Base-by-base conservation (phyloP, 2,888 invertebrate species). In the Hemicrepidius hirtus region DNA sequence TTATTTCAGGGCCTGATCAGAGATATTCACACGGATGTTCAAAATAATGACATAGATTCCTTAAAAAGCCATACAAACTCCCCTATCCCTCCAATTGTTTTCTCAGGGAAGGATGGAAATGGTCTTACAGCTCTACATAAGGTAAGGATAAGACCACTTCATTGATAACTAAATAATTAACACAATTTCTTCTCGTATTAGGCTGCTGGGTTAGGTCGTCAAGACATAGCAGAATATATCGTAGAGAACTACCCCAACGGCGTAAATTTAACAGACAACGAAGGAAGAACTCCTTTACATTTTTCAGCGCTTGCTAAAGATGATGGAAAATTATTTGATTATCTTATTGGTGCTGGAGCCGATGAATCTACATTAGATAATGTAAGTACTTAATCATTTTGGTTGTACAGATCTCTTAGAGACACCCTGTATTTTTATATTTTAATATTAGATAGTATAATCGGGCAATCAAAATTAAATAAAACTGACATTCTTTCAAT, bases 101-200 rank as follows among this genome's bases (percentile, higher is more conserved):
- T 95, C 32, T 91, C 92, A 35, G 92, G 94, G 81, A 92, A 82
- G 83, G 97, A 97, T 82, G 82, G 86, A 13, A 93, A 95, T 83
- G 96, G 96, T 21, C 89, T 97, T 80, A 95, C 94, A 73, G 92
- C 94, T n/a, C 88, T 96, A 81, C 97, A 97, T 83, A 96, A 97
- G 90, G 94, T 93, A 50, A 40, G 5, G 10, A 57, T 12, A 9
- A 12, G n/a, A n/a, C n/a, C n/a, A n/a, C n/a, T n/a, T n/a, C n/a
- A n/a, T n/a, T n/a, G n/a, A n/a, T n/a, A n/a, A n/a, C n/a, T n/a
- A n/a, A n/a, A n/a, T n/a, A n/a, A n/a, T n/a, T n/a, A n/a, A n/a
- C n/a, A n/a, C n/a, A n/a, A n/a, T n/a, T n/a, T n/a, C n/a, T n/a
- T n/a, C n/a, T n/a, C n/a, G n/a, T 3, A 44, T 18, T 40, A 94